These are phyloP conservation scores for Eupeodes luniger DNA, from an alignment of 2,888 invertebrate species.

Conservation along the genomic window DNA sequence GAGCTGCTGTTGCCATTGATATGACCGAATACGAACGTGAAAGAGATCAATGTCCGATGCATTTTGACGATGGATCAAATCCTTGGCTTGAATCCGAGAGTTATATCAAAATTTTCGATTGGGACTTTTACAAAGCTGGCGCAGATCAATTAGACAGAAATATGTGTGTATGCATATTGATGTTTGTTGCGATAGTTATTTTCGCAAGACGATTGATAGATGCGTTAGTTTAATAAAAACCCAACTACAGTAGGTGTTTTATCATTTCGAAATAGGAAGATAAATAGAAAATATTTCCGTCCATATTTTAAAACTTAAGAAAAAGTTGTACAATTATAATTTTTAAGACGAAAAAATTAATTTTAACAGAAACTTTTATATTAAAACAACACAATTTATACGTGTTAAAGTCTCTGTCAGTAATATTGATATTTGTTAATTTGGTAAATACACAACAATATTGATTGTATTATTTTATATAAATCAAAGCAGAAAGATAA, in stretches of 20 bases:
- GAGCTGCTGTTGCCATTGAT: slow-evolving; percentile 95
- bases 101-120: slow-evolving; percentile 89
- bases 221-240: background rate
- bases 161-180: slow-evolving; percentile 10
- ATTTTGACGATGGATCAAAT: slow-evolving; percentile 96
- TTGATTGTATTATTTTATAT: background rate
- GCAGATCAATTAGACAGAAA: slow-evolving; percentile 72
- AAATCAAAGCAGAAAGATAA: background rate
- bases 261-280: no score
- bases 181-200: slow-evolving; percentile 16
- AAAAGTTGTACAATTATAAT: no score
- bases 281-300: no score
- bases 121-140: slow-evolving; percentile 84
- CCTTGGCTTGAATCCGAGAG: slow-evolving; percentile 92
- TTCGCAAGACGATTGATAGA: slow-evolving; percentile 39
- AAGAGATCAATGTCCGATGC: slow-evolving; percentile 98
- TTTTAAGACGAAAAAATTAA: no score
- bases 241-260: background rate
- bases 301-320: no score
- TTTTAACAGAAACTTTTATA: no score
- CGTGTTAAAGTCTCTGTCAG: no score
- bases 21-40: slow-evolving; percentile 97
- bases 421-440: no score
- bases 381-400: no score
- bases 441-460: no score